Conservation (phyloP, 2,888 invertebrate species). For the Plagiodera versicolora region DNA sequence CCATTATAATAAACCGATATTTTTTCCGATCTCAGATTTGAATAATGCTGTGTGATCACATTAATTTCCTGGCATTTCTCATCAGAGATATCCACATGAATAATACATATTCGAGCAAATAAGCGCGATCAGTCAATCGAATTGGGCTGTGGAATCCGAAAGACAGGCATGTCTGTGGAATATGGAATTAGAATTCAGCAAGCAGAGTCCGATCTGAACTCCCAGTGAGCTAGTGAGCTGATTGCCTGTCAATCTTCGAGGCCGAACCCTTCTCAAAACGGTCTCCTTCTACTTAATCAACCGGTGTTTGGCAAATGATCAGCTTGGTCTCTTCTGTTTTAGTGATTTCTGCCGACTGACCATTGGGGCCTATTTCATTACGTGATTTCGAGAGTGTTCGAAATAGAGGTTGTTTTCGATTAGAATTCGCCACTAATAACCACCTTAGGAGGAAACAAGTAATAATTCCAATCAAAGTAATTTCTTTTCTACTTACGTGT, state of each 20-base stretch:
- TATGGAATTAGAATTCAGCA: constrained; percentile 53
- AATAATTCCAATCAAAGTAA: too few relatives aligned
- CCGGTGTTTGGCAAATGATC: constrained; percentile 42
- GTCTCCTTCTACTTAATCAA: constrained; percentile 49
- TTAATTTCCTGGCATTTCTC: constrained; percentile 3
- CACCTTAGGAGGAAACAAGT: too few relatives aligned
- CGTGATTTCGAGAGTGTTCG: background rate
- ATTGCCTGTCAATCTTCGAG: constrained; percentile 56
- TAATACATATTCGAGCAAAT: constrained; percentile 32
- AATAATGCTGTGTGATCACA: too few relatives aligned
- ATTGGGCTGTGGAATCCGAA: constrained; percentile 22
- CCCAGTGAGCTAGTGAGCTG: constrained; percentile 53
- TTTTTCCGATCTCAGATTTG: too few relatives aligned
- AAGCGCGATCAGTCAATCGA: constrained; percentile 34
- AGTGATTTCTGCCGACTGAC: constrained; percentile 25
- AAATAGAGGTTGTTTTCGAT: too few relatives aligned
- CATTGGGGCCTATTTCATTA: constrained; percentile 7
- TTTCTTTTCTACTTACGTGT: too few relatives aligned
- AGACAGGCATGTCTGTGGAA: constrained; percentile 27
- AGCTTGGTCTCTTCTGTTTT: constrained; percentile 35
- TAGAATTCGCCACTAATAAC: too few relatives aligned
- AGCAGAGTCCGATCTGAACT: constrained; percentile 52
- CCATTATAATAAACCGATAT: too few relatives aligned
- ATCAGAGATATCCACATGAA: constrained; percentile 25
- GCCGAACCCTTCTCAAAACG: constrained; percentile 51